phyloP scores from a whole-genome alignment of 92 coral and sea anemone species.

The Palythoa heliodiscus region DNA sequence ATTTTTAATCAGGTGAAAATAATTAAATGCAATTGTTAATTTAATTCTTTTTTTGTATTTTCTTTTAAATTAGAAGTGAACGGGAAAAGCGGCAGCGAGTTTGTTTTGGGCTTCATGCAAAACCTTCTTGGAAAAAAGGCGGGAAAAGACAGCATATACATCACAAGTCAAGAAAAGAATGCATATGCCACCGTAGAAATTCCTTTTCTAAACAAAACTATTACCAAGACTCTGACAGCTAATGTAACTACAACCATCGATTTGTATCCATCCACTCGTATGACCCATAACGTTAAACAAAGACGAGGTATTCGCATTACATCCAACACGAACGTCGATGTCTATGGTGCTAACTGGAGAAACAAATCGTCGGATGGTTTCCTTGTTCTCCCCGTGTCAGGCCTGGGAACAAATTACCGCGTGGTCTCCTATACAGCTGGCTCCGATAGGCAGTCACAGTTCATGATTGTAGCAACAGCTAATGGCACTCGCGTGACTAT shows the following conservation, averaged over 20 bases:
- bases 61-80: not conserved
- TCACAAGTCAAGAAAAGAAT: constrained; percentile 17
- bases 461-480: constrained; percentile 52
- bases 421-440: constrained; percentile 51
- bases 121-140: not conserved
- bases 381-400: constrained; percentile 73
- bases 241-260: constrained; percentile 55
- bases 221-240: constrained; percentile 30
- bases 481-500: constrained; percentile 50
- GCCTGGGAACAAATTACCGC: constrained; percentile 64
- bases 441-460: constrained; percentile 35
- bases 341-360: constrained; percentile 66
- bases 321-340: constrained; percentile 54
- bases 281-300: constrained; percentile 41
- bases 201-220: constrained; percentile 39
- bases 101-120: constrained; percentile 32
- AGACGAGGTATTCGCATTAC: constrained; percentile 65
- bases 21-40: not conserved
- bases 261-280: constrained; percentile 57
- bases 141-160: constrained; percentile 50
- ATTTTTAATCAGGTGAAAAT: not conserved
- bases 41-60: not conserved
- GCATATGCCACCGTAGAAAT: constrained; percentile 44
- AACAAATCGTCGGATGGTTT: constrained; percentile 68
- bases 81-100: not conserved